Conservation (phyloP, 2,888 invertebrate species). For the Ornithoptera alexandrae region DNA sequence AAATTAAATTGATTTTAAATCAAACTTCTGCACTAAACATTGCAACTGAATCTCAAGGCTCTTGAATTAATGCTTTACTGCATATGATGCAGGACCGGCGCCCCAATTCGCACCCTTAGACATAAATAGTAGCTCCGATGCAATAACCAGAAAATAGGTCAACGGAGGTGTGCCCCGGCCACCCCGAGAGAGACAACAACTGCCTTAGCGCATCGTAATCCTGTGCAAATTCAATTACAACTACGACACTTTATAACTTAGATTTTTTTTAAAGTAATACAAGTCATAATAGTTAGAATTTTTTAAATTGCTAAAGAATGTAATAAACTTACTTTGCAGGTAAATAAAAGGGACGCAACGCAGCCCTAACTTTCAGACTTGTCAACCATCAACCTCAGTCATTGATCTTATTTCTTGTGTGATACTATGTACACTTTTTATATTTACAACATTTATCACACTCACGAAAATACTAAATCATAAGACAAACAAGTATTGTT, state of each 20-base stretch:
- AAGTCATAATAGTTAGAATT: background rate
- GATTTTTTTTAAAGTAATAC: constrained; percentile 39
- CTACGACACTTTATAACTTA: constrained; percentile 33
- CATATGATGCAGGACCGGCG: constrained; percentile 59
- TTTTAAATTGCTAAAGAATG: background rate
- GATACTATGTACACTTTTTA: constrained; percentile 40
- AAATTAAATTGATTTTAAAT: background rate
- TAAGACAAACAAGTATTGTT: background rate
- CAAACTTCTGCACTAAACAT: background rate
- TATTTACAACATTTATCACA: constrained; percentile 27
- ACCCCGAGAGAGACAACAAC: constrained; percentile 63
- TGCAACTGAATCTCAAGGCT: background rate
- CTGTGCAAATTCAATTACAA: constrained; percentile 54
- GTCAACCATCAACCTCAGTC: constrained; percentile 62
- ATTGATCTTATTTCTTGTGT: constrained; percentile 64
- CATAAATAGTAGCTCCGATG: constrained; percentile 75
- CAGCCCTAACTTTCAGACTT: constrained; percentile 54
- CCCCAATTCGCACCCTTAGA: constrained; percentile 69
- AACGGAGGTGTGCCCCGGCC: constrained; percentile 76
- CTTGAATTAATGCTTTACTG: constrained; percentile 40
- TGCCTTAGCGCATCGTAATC: constrained; percentile 55
- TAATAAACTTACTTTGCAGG: background rate
- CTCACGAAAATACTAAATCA: constrained; percentile 24
- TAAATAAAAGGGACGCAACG: constrained; percentile 47
- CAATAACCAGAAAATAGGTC: constrained; percentile 79